A percentile compares a stretch with the other conserved stretches of the same genome.
phyloP scores from a whole-genome alignment of 1,140 invertebrate genomes.

The Listronotus oregonensis region DNA sequence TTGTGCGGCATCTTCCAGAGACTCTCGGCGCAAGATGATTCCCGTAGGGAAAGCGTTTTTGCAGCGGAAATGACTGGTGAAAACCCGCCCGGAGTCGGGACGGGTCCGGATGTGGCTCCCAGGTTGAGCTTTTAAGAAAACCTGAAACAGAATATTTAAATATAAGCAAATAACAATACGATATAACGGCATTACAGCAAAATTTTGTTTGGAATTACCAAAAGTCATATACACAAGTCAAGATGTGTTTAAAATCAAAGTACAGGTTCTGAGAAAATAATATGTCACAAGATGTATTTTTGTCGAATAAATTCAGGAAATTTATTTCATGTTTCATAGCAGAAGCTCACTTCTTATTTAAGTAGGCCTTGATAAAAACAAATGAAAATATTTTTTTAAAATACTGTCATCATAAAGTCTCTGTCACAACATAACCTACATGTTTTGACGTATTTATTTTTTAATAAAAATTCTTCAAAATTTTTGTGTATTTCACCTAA shows the following conservation, averaged over 20 bases:
- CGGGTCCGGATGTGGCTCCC: conserved; percentile 56
- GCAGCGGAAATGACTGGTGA: conserved; percentile 57
- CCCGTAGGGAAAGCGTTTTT: conserved; percentile 61
- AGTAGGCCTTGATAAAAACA: too few relatives aligned
- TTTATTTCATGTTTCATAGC: too few relatives aligned
- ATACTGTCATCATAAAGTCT: background rate
- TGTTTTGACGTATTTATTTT: conserved; percentile 2
- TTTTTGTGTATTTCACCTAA: background rate
- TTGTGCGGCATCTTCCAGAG: conserved; percentile 75
- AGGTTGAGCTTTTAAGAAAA: conserved; percentile 48
- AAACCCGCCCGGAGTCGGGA: conserved; percentile 58
- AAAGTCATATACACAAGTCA: too few relatives aligned
- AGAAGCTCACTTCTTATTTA: too few relatives aligned
- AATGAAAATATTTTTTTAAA: too few relatives aligned
- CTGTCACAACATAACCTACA: conserved; percentile 1
- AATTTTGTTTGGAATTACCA: too few relatives aligned
- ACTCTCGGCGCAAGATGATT: conserved; percentile 66
- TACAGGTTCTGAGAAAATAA: too few relatives aligned
- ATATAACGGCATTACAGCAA: too few relatives aligned
- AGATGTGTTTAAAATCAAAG: too few relatives aligned
- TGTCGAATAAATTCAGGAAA: too few relatives aligned
- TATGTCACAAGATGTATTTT: too few relatives aligned
- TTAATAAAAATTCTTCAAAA: conserved; percentile 1
- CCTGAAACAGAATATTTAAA: conserved; percentile 34
- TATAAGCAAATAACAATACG: background rate